Base-by-base conservation (phyloP, 2,888 invertebrate species). In the Hetaerina titia region DNA sequence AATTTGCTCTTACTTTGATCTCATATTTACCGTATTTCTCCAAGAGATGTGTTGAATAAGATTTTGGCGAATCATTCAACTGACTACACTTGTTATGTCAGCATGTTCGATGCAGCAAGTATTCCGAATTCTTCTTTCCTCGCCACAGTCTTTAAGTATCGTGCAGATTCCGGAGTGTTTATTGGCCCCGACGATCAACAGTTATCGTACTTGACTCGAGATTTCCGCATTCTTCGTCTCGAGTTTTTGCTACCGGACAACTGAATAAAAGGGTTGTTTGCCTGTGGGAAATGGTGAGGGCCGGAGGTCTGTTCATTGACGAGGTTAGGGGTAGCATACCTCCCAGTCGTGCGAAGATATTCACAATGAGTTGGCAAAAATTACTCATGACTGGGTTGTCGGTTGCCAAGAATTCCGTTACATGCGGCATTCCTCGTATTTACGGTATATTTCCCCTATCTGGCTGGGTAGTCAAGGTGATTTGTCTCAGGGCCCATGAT, bases 311-410 rank as follows among this genome's bases (percentile, higher is more conserved):
- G 81, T 81, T 81, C 81, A 31, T 81, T 81, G 31, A 15, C 31
- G 81, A 81, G 81, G 81, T 81, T 81, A 81, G 81, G 81, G 31
- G 81, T 81, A 13, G 81, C 13, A 81, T 25, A 81, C 31, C 81
- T 81, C n/a, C n/a, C 81, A 13, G 22, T 19, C 31, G 8, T 25
- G 81, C 31, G 81, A 31, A 31, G 81, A 81, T 81, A 31, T 81
- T 81, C 81, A 31, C 81, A 31, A 81, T 81, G 81, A 81, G 81
- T 81, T 81, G 81, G 81, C 81, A 81, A 81, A 31, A 81, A 81
- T 31, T 81, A 25, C 31, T 81, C 13, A 25, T 13, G 81, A 31
- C 31, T 74, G 0, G 81, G 25, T 19, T 81, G 81, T 31, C 31
- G n/a, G 13, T 81, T 81, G 81, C 81, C 81, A 81, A 81, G 81